These are phyloP conservation scores for Margarornis squamiger DNA, from an alignment of 2,797 vertebrate genomes.

Conservation along the genomic window DNA sequence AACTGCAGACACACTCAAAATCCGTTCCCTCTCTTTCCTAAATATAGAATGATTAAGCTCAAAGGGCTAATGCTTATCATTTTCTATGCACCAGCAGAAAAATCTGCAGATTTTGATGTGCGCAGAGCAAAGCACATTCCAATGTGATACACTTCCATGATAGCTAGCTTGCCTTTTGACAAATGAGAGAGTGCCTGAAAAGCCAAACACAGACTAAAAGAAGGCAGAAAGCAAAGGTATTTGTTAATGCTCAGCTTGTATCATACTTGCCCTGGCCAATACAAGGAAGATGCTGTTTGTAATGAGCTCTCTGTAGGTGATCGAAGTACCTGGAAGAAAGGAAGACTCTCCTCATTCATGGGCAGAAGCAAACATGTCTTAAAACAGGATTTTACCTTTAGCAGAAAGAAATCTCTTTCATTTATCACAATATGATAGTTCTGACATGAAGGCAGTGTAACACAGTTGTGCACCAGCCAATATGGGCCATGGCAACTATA, in stretches of 20 bases:
- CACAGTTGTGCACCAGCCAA: neutral
- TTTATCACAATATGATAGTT: neutral
- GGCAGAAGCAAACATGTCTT: neutral
- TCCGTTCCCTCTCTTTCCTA: neutral
- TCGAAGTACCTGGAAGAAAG: neutral
- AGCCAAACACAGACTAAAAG: neutral
- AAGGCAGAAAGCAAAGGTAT: neutral
- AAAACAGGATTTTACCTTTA: neutral
- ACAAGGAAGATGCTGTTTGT: neutral
- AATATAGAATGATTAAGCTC: neutral
- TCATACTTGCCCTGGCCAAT: neutral
- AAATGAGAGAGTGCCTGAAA: neutral
- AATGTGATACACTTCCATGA: neutral
- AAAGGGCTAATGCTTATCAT: neutral
- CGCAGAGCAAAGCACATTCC: neutral
- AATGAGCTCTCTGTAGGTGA: neutral
- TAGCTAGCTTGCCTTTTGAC: neutral
- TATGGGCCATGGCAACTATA: neutral
- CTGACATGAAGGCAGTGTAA: neutral
- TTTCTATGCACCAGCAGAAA: neutral
- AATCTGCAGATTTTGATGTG: neutral
- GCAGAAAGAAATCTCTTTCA: neutral
- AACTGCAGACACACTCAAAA: neutral
- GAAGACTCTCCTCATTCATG: neutral
- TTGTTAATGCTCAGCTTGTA: neutral